Evolutionary conservation across 2,797 vertebrate genomes (phyloP).

Genomic region (Clarias pachynema): DNA sequence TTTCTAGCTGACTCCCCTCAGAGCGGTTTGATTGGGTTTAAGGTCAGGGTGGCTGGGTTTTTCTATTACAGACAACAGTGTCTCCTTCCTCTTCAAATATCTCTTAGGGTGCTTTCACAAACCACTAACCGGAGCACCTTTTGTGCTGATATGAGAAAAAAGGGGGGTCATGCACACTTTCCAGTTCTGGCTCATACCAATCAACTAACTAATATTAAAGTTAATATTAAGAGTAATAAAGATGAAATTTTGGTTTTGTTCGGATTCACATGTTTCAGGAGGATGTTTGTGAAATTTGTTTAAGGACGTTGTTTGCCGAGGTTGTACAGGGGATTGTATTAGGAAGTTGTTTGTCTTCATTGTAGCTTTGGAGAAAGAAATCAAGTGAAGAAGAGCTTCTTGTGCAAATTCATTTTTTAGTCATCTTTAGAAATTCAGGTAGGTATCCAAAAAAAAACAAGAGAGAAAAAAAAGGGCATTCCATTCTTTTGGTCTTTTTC

Average conservation of each 20-base stretch:
- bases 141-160: slow-evolving; percentile 2
- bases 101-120: slow-evolving; percentile 6
- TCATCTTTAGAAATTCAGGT: too few relatives aligned
- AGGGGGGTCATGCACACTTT: background rate
- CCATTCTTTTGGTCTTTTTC: too few relatives aligned
- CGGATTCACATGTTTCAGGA: background rate
- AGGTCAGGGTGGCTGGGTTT: background rate
- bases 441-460: too few relatives aligned
- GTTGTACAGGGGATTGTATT: background rate
- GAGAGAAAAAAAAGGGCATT: too few relatives aligned
- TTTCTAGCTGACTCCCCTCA: background rate
- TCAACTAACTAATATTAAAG: background rate
- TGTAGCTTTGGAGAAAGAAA: background rate
- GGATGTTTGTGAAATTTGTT: background rate
- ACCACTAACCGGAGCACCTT: background rate
- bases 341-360: background rate
- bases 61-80: background rate
- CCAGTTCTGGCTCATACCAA: background rate
- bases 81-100: slow-evolving; percentile 35
- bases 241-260: background rate
- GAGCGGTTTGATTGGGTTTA: background rate
- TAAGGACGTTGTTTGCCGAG: background rate
- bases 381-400: background rate
- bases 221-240: background rate
- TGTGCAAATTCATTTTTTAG: background rate